A percentile compares a stretch with the other conserved stretches of the same genome.
Evolutionary conservation across 2,797 vertebrate genomes (phyloP).

Genomic region (Eulemur mongoz): DNA sequence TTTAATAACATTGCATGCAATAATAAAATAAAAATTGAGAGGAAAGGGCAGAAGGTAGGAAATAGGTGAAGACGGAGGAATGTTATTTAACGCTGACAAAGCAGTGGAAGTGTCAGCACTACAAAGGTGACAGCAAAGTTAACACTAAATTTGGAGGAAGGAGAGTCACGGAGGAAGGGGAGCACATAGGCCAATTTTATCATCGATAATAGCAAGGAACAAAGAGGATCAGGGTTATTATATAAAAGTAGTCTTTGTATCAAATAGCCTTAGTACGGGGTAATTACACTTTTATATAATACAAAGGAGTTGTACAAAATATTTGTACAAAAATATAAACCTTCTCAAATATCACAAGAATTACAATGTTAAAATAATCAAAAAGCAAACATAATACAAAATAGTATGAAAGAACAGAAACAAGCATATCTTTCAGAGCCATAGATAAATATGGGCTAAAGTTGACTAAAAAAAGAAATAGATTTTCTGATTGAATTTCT

Average conservation of each 20-base stretch:
- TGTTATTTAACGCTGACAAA: neutral
- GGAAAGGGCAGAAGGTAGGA: neutral
- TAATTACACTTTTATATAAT: neutral
- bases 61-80: neutral
- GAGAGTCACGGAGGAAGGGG: neutral
- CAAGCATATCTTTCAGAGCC: neutral
- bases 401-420: neutral
- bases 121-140: neutral
- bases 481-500: neutral
- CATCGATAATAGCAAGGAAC: neutral
- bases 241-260: neutral
- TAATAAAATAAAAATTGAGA: slow-evolving; percentile 13
- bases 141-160: neutral
- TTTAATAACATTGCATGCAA: neutral
- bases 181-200: neutral
- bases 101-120: neutral
- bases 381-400: neutral
- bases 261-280: neutral
- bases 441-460: neutral
- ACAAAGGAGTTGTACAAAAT: neutral
- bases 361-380: neutral
- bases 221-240: neutral
- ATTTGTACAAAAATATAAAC: neutral
- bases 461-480: neutral
- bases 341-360: neutral